Percentiles rank a stretch among this genome's conserved stretches.
phyloP scores from a whole-genome alignment of 1,140 invertebrate species.

The Gonatopus flavifemur region DNA sequence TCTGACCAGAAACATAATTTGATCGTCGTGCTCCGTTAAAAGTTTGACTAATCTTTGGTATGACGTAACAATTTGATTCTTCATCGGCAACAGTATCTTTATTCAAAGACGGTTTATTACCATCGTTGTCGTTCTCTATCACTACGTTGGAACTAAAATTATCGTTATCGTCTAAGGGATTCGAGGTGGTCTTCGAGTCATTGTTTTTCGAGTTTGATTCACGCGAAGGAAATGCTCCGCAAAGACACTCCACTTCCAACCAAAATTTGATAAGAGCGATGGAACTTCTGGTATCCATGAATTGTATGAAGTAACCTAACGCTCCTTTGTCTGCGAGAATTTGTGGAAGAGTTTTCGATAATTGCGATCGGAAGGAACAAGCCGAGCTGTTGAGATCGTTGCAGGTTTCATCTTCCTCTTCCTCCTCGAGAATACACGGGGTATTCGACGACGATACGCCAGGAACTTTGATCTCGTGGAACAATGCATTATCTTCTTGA shows the following conservation, averaged over 20 bases:
- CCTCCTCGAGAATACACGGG: constrained; percentile 42
- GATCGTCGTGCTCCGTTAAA: constrained; percentile 27
- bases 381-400: constrained; percentile 27
- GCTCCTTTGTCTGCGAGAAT: constrained; percentile 70
- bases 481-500: too few species aligned
- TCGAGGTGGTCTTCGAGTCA: not conserved
- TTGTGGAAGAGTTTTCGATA: constrained; percentile 67
- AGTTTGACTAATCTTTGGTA: constrained; percentile 48
- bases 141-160: constrained; percentile 17
- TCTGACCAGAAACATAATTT: constrained; percentile 17
- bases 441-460: constrained; percentile 5
- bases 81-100: constrained; percentile 19
- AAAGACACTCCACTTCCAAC: constrained; percentile 72
- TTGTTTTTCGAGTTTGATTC: not conserved
- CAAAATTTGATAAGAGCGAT: constrained; percentile 69
- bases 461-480: not conserved
- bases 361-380: constrained; percentile 51
- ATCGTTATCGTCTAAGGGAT: constrained; percentile 21
- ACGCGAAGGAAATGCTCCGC: constrained; percentile 4
- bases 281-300: constrained; percentile 65
- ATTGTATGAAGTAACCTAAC: constrained; percentile 74
- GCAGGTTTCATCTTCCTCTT: constrained; percentile 43
- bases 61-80: constrained; percentile 33
- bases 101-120: not conserved
- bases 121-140: constrained; percentile 3